Evolutionary conservation across 2,888 invertebrate species (phyloP), one percentile per base, ranked within the genome.

Genomic region (Minunthozetes semirufus): DNA sequence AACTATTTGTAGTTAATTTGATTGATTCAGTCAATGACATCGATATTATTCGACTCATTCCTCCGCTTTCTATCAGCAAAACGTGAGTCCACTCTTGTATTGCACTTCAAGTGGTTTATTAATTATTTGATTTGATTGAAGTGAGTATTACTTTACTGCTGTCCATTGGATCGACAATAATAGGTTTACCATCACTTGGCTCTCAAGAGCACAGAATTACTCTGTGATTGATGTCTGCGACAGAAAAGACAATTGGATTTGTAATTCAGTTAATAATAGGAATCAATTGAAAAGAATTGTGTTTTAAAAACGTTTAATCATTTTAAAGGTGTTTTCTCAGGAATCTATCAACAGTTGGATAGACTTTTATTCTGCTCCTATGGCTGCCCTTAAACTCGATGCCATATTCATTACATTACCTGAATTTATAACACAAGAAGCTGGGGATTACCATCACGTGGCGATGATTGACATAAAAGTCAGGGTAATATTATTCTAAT

Each of bases 91-190:
- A n/a, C n/a, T n/a, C n/a, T n/a, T n/a, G 8, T 50, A n/a, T 50
- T 6, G 11, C 11, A 9, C 3, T 25, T 22, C 4, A 6, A 3
- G 2, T 25, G 19, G 3, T 56, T 19, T 17, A 19, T 11, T n/a
- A 22, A 56, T 25, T 13, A 22, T 19, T 15, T 56, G 11, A 56
- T 3, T 17, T 56, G 8, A 25, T 6, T 85, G 6, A 84, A 53
- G 72, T 17, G 72, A 95, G 81, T 90, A 93, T 85, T 96, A 96
- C 84, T 90, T 96, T 83, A 93, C 93, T 71, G 90, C 90, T 71
- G 93, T 93, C 5, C 88, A 90, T 72, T 96, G 96, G 96, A 89
- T 93, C 77, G 92, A 92, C 66, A 86, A 89, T 76, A 90, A 90
- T 0, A 91, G 93, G 83, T 89, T 96, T 72, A 91, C 91, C 77